Evolutionary conservation across 2,888 invertebrate genomes (phyloP).

Genomic region (Drosophila greeni): DNA sequence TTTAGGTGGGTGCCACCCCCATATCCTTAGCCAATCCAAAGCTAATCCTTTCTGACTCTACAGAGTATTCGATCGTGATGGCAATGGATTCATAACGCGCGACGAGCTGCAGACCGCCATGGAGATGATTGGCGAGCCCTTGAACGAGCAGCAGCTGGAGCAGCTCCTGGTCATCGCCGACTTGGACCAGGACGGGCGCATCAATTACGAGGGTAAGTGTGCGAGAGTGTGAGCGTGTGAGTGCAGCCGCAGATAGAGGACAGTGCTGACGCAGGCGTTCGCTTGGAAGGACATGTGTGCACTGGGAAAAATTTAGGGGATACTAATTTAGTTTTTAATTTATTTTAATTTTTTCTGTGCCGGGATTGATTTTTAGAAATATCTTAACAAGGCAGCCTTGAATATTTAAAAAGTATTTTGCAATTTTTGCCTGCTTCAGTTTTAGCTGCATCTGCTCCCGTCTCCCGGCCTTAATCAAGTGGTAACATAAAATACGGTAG

Average conservation of each 20-base stretch:
- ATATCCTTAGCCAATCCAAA: too few species aligned
- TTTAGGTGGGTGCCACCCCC: slow-evolving; percentile 82
- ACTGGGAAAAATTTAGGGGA: slow-evolving; percentile 17
- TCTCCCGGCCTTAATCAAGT: slow-evolving; percentile 59
- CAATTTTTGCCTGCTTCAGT: neutral
- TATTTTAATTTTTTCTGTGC: too few species aligned
- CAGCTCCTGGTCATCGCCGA: slow-evolving; percentile 87
- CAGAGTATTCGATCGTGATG: slow-evolving; percentile 92
- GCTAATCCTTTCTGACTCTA: neutral
- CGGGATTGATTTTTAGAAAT: neutral
- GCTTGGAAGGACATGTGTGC: slow-evolving; percentile 45
- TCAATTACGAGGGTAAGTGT: slow-evolving; percentile 87
- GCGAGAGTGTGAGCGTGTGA: neutral
- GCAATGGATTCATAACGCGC: slow-evolving; percentile 92
- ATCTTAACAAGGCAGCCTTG: neutral
- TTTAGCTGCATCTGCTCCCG: slow-evolving; percentile 13
- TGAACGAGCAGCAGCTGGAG: slow-evolving; percentile 86
- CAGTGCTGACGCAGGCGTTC: slow-evolving; percentile 39
- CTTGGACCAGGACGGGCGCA: slow-evolving; percentile 88
- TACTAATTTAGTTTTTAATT: too few species aligned
- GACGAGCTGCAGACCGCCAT: slow-evolving; percentile 88
- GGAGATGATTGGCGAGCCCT: slow-evolving; percentile 89
- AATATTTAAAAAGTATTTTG: neutral
- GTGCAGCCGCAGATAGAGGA: slow-evolving; percentile 40
- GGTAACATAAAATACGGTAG: slow-evolving; percentile 52